Base-by-base conservation (phyloP, 2,797 vertebrate genomes). In the Danio kyathit region DNA sequence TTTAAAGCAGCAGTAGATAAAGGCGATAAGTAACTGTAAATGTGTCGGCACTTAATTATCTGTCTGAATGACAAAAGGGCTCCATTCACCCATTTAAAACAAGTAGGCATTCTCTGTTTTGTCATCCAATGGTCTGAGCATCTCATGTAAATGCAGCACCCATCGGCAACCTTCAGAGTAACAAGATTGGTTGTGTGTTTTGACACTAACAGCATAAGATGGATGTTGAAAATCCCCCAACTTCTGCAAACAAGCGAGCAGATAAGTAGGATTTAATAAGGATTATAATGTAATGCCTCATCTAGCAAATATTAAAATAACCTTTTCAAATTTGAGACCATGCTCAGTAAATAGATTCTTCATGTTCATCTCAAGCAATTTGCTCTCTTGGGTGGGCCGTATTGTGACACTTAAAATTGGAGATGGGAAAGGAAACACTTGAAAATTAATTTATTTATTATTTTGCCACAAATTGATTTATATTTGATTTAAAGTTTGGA, bases 201-300 rank as follows among this genome's bases (percentile, higher is more conserved):
- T 72, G 38, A 64, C 69, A 61, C 57, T 79, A 51, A 71, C 29
- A 11, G 16, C 7, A 12, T 40, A 69, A 78, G 29, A 70, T 60
- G n/a, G 21, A 70, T 69, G 54, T 19, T 70, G 8, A 69, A 78
- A 78, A 79, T 70, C 43, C 11, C 5, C 65, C 44, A 70, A 46
- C 29, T 71, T 71, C 38, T 43, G 54, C 52, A 69, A 77, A 67
- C 41, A 72, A 72, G 40, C 44, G 3, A 48, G 57, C 57, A 71
- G 56, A 44, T 59, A 70, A 70, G 8, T 16, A 16, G 65, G 66
- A 61, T 69, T 77, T 77, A 69, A 70, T 43, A 60, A 43, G 76
- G 76, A 79, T 79, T 79, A 79, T 43, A 70, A 16, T 70, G n/a
- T 60, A 79, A 79, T 70, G 66, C 46, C 66, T 78, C 76, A 60